A percentile compares a stretch with the other conserved stretches of the same genome.
phyloP scores from a whole-genome alignment of 2,113 vertebrate genomes.

The Strix aluco region DNA sequence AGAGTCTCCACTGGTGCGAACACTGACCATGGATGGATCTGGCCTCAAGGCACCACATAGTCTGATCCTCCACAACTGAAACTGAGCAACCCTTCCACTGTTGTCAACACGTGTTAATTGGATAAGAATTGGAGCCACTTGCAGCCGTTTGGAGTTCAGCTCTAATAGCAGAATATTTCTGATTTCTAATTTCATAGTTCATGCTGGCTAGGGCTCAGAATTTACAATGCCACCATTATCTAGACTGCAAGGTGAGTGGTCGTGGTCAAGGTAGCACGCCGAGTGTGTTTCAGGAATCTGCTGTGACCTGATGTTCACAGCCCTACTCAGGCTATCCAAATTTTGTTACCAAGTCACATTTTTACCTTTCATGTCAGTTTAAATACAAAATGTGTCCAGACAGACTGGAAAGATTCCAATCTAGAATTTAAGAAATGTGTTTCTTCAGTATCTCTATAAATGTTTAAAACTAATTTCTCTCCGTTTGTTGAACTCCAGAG shows the following conservation, averaged over 20 bases:
- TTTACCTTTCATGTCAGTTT: neutral
- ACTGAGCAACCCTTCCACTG: neutral
- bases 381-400: neutral
- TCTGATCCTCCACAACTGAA: neutral
- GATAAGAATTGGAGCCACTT: neutral
- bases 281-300: neutral
- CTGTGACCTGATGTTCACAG: neutral
- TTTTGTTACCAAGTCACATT: neutral
- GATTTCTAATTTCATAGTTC: neutral
- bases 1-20: neutral
- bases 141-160: neutral
- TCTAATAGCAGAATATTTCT: neutral
- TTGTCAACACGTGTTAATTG: neutral
- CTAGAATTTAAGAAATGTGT: neutral
- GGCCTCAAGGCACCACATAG: neutral
- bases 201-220: neutral
- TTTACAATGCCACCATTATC: neutral
- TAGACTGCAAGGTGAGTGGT: neutral
- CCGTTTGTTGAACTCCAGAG: neutral
- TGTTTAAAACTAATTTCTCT: neutral
- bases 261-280: neutral
- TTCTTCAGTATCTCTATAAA: neutral
- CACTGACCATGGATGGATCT: neutral
- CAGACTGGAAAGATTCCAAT: neutral
- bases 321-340: neutral